Evolutionary conservation across 2,888 invertebrate genomes (phyloP), one percentile per base, ranked within the genome.

Genomic region (Adelphocoris suturalis): DNA sequence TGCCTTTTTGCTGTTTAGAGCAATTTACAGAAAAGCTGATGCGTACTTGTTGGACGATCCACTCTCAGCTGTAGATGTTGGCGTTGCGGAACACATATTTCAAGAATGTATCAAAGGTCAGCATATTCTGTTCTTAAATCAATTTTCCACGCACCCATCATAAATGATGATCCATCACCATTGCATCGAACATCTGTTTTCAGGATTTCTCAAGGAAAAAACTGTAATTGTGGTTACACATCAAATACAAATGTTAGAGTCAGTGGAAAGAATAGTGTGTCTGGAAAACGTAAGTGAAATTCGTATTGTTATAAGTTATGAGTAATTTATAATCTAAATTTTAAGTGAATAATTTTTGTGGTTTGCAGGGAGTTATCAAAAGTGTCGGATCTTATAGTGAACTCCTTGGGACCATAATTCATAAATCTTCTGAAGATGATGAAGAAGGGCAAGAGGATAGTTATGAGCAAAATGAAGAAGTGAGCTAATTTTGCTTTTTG

Each of bases 11-110:
- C 37, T 78, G 3, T 78, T 16, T 90, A 93, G 97, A 91, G 96
- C 97, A 7, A 95, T 97, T 89, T 97, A 97, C 92, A 95, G 96
- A 93, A 94, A 96, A 92, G 96, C 97, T 46, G 95, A 96, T 92
- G 95, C 97, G 90, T 97, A 97, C 92, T 93, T 97, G 9, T 93
- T 97, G 48, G 97, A 97, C 93, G 97, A 97, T 93, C 97, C 97
- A 0, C 93, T 97, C 0, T 96, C 96, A 90, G 97, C 97, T 0
- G 97, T 97, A 0, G 97, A 97, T 93, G 94, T 96, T 0, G 95
- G 95, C 90, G 97, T 97, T 19, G 96, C 96, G 0, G 95, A 95
- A 90, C 95, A 96, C 93, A 93, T 97, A 7, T 97, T 97, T 92
- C 95, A 97, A 84, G 95, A 96, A 93, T 97, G 96, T 86, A 96